A percentile compares a stretch with the other conserved stretches of the same genome.
phyloP scores from a whole-genome alignment of 92 coral and sea anemone species.

The Siderastrea siderea region DNA sequence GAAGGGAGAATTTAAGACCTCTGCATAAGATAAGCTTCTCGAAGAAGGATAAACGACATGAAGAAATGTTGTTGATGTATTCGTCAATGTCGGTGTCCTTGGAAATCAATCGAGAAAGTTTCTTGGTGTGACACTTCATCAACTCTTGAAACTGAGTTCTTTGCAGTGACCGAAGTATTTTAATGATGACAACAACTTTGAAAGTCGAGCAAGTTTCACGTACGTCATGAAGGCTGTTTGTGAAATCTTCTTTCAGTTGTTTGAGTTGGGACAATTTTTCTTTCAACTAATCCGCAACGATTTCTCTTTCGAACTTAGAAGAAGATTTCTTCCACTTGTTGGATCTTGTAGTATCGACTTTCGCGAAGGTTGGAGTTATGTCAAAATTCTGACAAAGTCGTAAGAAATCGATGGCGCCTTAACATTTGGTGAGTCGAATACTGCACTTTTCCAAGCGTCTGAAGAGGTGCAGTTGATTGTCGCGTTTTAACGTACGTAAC shows the following conservation, averaged over 20 bases:
- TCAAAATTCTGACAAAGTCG: not conserved
- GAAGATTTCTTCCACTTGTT: conserved; percentile 1
- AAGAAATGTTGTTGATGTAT: too few relatives aligned
- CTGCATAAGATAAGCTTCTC: conserved; percentile 56
- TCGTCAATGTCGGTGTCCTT: too few relatives aligned
- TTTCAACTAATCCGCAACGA: not conserved
- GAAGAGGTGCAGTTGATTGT: not conserved
- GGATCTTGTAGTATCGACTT: not conserved
- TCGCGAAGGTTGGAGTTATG: not conserved
- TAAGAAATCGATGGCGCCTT: not conserved
- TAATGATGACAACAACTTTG: conserved; percentile 24
- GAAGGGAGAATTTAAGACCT: conserved; percentile 56
- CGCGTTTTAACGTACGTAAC: too few relatives aligned
- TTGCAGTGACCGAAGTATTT: conserved; percentile 1
- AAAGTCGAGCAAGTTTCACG: conserved; percentile 3
- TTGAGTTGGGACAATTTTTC: not conserved
- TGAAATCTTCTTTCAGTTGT: not conserved
- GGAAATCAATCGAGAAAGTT: conserved; percentile 23
- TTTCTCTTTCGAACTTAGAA: not conserved
- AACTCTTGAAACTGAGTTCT: conserved; percentile 2
- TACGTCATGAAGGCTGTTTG: not conserved
- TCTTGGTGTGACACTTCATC: conserved; percentile 32
- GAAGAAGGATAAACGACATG: conserved; percentile 28
- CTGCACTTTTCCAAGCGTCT: not conserved
- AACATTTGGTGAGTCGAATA: not conserved